Percentiles rank a stretch among this genome's conserved stretches.
Evolutionary conservation across 2,797 vertebrate species (phyloP).

Genomic region (Anguilla pacifica): DNA sequence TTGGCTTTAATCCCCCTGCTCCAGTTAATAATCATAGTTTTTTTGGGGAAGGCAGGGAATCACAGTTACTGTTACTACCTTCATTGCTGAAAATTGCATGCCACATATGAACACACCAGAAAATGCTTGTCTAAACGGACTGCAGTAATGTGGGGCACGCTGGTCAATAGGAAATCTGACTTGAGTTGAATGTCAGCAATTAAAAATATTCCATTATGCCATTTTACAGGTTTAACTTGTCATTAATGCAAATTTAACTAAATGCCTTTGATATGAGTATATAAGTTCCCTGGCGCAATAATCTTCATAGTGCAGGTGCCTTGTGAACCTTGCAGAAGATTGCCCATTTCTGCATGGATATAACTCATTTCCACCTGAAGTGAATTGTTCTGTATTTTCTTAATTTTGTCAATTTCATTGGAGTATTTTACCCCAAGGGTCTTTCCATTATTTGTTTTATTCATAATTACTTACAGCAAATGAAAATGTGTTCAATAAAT

Average conservation of each 20-base stretch:
- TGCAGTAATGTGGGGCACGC: background rate
- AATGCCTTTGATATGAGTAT: slow-evolving; percentile 27
- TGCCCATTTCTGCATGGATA: slow-evolving; percentile 3
- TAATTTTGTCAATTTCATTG: slow-evolving; percentile 9
- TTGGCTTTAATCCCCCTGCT: too few species aligned
- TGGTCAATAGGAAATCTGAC: slow-evolving; percentile 33
- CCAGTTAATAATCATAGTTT: too few species aligned
- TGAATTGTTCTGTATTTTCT: background rate
- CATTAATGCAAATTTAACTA: slow-evolving; percentile 40
- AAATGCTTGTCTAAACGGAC: background rate
- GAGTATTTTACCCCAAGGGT: background rate
- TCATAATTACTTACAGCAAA: background rate
- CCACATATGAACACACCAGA: slow-evolving; percentile 20
- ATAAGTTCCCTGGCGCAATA: slow-evolving; percentile 27
- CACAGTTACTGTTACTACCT: background rate
- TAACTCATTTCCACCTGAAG: background rate
- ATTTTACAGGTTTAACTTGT: slow-evolving; percentile 36
- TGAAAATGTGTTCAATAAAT: background rate
- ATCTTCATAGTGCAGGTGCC: slow-evolving; percentile 42
- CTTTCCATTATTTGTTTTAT: slow-evolving; percentile 15
- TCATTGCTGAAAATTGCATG: background rate
- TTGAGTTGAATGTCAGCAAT: slow-evolving; percentile 14
- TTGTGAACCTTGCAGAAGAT: slow-evolving; percentile 38
- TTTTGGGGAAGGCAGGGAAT: background rate
- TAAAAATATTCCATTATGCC: slow-evolving; percentile 32